Evolutionary conservation across 2,888 invertebrate species (phyloP).

Genomic region (Oligia latruncula): DNA sequence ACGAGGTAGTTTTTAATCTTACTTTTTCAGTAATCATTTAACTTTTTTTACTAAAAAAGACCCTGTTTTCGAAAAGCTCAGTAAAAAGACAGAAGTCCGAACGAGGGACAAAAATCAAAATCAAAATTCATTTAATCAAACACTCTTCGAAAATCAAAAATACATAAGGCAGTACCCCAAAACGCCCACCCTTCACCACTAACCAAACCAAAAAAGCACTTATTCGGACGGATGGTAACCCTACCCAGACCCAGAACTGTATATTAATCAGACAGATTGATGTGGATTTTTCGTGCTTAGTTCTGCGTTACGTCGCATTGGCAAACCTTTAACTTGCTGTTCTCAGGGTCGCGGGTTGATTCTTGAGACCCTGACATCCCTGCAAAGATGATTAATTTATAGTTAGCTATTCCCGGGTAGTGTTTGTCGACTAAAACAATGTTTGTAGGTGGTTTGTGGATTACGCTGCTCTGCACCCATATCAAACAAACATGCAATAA

Average conservation of each 20-base stretch:
- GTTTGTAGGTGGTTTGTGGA: conserved; percentile 18
- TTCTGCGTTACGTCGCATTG: background rate
- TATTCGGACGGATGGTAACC: no score
- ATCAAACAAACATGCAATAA: background rate
- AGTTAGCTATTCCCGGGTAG: background rate
- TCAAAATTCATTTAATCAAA: no score
- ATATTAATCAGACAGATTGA: background rate
- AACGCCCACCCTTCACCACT: no score
- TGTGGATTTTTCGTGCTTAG: background rate
- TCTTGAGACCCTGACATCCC: background rate
- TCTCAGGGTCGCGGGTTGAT: background rate
- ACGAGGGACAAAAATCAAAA: no score
- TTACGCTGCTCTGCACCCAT: conserved; percentile 6
- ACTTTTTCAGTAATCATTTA: background rate
- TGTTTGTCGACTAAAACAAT: conserved; percentile 10
- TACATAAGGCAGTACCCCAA: background rate
- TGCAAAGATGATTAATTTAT: conserved; percentile 2
- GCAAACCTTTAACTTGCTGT: background rate
- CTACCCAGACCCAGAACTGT: background rate
- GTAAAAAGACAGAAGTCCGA: background rate
- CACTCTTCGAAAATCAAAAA: no score
- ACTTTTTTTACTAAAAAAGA: background rate
- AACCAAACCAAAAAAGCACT: background rate
- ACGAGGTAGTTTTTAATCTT: background rate
- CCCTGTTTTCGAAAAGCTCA: background rate